Percentiles rank a stretch among this genome's conserved stretches.
phyloP scores from a whole-genome alignment of 1,140 invertebrate species.

The Ceratina calcarata region DNA sequence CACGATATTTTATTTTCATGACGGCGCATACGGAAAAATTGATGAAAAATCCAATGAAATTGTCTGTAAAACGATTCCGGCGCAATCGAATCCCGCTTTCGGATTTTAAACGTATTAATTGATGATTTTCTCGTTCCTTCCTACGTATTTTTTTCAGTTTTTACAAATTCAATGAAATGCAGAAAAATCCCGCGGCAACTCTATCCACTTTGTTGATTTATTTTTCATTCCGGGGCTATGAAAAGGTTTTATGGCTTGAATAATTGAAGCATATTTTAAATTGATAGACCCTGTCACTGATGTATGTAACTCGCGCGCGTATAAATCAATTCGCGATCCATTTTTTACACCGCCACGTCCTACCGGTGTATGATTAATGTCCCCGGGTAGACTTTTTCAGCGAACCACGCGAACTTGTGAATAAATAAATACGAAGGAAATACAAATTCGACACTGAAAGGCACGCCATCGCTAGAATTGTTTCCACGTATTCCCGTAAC shows the following conservation, averaged over 20 bases:
- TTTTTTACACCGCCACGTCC: not conserved
- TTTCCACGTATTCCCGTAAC: not conserved
- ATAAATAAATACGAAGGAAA: too few relatives aligned
- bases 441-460: too few relatives aligned
- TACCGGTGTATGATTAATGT: not conserved
- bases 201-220: not conserved
- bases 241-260: not conserved
- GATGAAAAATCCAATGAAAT: constrained; percentile 1
- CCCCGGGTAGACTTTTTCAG: too few relatives aligned
- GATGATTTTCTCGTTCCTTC: constrained; percentile 13
- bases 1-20: not conserved
- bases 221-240: not conserved
- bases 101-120: constrained; percentile 16
- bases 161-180: not conserved
- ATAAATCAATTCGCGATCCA: not conserved
- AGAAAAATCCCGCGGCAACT: not conserved
- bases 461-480: not conserved
- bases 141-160: not conserved
- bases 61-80: not conserved
- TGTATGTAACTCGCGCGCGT: not conserved
- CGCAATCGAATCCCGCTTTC: not conserved
- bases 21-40: not conserved
- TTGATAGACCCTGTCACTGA: not conserved
- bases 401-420: too few relatives aligned
- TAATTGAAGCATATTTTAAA: not conserved